Evolutionary conservation across 2,797 vertebrate species (phyloP).

Genomic region (Simalia tracyae): DNA sequence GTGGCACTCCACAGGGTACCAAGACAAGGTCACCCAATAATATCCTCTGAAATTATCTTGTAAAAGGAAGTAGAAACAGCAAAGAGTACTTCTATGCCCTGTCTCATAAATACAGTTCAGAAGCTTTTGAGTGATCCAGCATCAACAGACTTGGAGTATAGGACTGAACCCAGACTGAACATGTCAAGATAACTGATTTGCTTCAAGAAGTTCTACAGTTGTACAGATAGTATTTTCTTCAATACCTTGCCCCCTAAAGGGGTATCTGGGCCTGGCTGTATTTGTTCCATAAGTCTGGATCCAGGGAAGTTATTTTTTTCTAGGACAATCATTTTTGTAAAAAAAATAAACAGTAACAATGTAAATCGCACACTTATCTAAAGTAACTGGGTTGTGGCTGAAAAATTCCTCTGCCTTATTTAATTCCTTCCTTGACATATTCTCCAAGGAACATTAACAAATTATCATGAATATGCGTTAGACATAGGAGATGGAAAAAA

Average conservation of each 20-base stretch:
- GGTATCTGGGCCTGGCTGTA: not conserved
- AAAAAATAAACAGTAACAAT: not conserved
- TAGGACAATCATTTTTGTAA: not conserved
- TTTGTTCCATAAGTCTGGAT: not conserved
- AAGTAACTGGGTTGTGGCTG: not conserved
- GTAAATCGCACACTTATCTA: not conserved
- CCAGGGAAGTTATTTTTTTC: not conserved
- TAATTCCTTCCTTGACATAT: not conserved
- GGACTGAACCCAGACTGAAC: not conserved
- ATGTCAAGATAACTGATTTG: not conserved
- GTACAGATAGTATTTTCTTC: not conserved
- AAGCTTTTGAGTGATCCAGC: not conserved
- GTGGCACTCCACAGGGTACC: not conserved
- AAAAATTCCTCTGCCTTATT: not conserved
- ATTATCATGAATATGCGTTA: not conserved
- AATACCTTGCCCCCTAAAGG: not conserved
- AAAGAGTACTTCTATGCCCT: not conserved
- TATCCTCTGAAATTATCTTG: not conserved
- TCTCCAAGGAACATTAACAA: rapidly evolving
- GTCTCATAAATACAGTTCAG: not conserved
- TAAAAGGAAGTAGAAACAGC: not conserved
- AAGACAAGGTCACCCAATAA: not conserved
- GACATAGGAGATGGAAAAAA: not conserved
- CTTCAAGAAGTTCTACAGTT: not conserved
- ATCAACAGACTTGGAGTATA: not conserved